phyloP scores from a whole-genome alignment of 2,113 vertebrate species.

The Tetrao urogallus region DNA sequence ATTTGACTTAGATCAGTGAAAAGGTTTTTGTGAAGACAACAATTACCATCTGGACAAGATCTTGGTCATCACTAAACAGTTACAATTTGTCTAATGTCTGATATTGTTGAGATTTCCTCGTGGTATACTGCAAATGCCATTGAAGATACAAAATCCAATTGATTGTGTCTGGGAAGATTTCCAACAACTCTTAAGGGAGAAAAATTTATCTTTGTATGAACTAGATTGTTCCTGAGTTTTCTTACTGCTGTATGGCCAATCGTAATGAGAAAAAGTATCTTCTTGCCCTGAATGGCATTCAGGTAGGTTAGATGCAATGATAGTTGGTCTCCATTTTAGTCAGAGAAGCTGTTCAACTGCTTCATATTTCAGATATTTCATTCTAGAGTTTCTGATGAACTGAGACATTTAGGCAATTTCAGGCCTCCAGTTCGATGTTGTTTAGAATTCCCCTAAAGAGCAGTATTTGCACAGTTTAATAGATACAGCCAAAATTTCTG shows the following conservation, averaged over 20 bases:
- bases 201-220: not conserved
- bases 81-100: not conserved
- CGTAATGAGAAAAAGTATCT: not conserved
- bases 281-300: not conserved
- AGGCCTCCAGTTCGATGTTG: not conserved
- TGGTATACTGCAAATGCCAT: not conserved
- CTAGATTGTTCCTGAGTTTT: not conserved
- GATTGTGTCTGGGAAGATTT: not conserved
- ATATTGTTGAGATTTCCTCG: not conserved
- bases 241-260: not conserved
- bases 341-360: not conserved
- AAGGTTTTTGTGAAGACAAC: not conserved
- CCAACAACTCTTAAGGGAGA: not conserved
- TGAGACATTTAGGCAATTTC: not conserved
- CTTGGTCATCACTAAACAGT: not conserved
- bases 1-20: not conserved
- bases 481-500: not conserved
- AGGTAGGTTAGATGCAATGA: not conserved
- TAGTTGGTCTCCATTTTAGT: not conserved
- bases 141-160: not conserved
- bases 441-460: not conserved
- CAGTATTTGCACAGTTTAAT: rapidly evolving
- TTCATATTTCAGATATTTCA: not conserved
- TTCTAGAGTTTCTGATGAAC: not conserved
- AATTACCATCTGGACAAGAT: not conserved